A percentile compares a stretch with the other conserved stretches of the same genome.
Evolutionary conservation across 2,888 invertebrate genomes (phyloP).

Genomic region (Hirtodrosophila cameraria): DNA sequence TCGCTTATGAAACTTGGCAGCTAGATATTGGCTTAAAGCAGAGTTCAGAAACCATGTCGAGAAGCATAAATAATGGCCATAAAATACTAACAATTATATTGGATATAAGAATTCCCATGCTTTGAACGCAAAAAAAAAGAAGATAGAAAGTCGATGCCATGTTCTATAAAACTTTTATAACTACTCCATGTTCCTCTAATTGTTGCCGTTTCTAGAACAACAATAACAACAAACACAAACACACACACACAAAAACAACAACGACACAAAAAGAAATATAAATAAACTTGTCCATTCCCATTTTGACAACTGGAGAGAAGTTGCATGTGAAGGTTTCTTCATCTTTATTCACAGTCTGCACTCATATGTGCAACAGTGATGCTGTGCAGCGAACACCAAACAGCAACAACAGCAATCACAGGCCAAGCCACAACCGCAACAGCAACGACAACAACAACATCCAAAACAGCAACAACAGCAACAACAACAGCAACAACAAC

Average conservation of each 20-base stretch:
- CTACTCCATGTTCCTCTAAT: slow-evolving; percentile 64
- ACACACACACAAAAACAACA: slow-evolving; percentile 33
- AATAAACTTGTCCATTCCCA: slow-evolving; percentile 52
- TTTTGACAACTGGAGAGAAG: slow-evolving; percentile 52
- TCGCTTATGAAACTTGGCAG: not conserved
- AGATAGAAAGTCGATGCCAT: slow-evolving; percentile 6
- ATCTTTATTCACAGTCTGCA: slow-evolving; percentile 46
- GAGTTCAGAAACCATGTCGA: not conserved
- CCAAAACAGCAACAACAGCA: slow-evolving; percentile 19
- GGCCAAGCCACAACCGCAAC: slow-evolving; percentile 44
- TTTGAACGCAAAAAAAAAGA: not conserved
- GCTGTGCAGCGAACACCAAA: slow-evolving; percentile 16
- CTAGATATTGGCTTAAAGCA: too few species aligned
- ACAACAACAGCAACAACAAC: slow-evolving; percentile 17
- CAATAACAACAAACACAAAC: slow-evolving; percentile 28
- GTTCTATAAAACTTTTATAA: slow-evolving; percentile 36
- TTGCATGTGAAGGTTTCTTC: slow-evolving; percentile 41
- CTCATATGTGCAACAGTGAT: slow-evolving; percentile 50
- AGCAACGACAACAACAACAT: slow-evolving; percentile 29
- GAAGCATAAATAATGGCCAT: not conserved
- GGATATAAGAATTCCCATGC: slow-evolving; percentile 28
- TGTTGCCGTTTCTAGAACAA: slow-evolving; percentile 49
- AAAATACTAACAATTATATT: slow-evolving; percentile 2
- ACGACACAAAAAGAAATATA: slow-evolving; percentile 11
- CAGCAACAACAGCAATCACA: slow-evolving; percentile 40